Conservation (phyloP, 1,140 invertebrate species). For the Drosophila subpulchrella region DNA sequence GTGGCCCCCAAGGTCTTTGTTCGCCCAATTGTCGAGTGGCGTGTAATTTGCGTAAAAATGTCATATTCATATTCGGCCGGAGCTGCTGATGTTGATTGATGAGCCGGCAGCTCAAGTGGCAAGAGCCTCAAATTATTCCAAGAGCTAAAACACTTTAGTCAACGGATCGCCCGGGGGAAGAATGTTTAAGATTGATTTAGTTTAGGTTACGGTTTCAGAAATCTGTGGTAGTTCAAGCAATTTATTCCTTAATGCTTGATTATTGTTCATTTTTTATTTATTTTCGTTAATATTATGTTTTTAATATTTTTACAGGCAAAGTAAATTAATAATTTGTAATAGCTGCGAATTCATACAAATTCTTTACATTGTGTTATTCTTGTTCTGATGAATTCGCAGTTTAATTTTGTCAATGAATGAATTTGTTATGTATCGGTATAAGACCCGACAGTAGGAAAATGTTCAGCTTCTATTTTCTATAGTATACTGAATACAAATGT, state of each 20-base stretch:
- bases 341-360: too few relatives aligned
- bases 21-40: constrained; percentile 69
- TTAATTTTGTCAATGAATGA: too few relatives aligned
- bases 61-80: constrained; percentile 77
- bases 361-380: too few relatives aligned
- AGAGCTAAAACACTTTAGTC: constrained; percentile 17
- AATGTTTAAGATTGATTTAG: constrained; percentile 10
- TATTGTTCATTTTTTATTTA: neutral
- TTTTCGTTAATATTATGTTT: neutral
- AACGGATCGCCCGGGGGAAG: neutral
- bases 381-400: too few relatives aligned
- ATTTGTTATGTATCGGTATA: too few relatives aligned
- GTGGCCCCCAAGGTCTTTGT: constrained; percentile 32
- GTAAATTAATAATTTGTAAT: too few relatives aligned
- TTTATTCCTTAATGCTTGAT: too few relatives aligned
- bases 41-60: constrained; percentile 82
- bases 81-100: constrained; percentile 70
- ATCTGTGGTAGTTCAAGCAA: neutral
- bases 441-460: too few relatives aligned
- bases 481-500: too few relatives aligned
- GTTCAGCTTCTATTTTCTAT: too few relatives aligned
- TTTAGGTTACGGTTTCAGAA: neutral
- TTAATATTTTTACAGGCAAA: neutral
- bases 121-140: constrained; percentile 34
- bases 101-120: constrained; percentile 46